Conservation (phyloP, 2,888 invertebrate species). For the Agonum fuliginosum region DNA sequence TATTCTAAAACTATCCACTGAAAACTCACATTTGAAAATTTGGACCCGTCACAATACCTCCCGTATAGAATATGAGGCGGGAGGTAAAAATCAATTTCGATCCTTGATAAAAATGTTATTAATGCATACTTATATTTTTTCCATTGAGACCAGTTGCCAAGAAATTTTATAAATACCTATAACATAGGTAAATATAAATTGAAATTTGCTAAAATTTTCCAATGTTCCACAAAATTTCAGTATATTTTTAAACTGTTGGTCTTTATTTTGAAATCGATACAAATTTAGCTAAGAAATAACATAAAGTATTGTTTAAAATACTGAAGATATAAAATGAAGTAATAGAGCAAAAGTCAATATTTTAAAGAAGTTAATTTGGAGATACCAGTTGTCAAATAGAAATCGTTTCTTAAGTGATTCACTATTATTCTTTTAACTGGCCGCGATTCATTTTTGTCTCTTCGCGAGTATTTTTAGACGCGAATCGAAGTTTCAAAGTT, state of each 20-base stretch:
- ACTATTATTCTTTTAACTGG: conserved; percentile 8
- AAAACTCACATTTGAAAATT: too few species aligned
- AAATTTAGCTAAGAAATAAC: not conserved
- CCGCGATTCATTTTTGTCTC: not conserved
- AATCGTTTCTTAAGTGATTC: conserved; percentile 15
- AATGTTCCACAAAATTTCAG: not conserved
- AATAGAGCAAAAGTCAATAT: not conserved
- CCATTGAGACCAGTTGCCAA: too few species aligned
- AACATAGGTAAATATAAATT: too few species aligned
- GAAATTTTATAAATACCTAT: too few species aligned
- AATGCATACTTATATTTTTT: too few species aligned
- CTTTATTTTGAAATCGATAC: not conserved
- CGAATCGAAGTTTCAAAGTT: not conserved
- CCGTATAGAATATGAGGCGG: too few species aligned
- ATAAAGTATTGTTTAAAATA: not conserved
- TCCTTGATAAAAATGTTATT: too few species aligned
- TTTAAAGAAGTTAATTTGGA: not conserved
- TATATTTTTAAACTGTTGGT: not conserved
- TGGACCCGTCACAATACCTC: too few species aligned
- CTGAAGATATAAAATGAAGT: not conserved
- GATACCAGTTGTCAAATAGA: not conserved
- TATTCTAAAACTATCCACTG: too few species aligned
- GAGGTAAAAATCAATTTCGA: too few species aligned
- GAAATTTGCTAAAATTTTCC: too few species aligned
- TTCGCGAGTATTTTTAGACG: conserved; percentile 16